A percentile compares a stretch with the other conserved stretches of the same genome.
phyloP scores from a whole-genome alignment of 2,113 vertebrate genomes.

The Phylloscopus trochiloides region DNA sequence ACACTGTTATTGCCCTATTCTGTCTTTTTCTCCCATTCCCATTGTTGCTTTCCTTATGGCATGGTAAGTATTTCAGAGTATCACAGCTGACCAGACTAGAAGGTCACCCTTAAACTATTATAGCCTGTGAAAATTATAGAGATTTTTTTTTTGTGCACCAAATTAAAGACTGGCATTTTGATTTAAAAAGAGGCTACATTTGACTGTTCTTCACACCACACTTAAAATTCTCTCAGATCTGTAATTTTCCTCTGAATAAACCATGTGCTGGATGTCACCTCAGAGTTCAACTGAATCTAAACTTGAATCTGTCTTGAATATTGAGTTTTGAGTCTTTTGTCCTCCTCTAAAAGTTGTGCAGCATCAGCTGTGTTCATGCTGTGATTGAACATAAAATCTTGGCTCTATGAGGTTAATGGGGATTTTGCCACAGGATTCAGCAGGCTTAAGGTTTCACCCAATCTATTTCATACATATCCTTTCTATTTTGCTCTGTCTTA shows the following conservation, averaged over 20 bases:
- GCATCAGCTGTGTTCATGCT: background rate
- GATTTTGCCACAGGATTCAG: background rate
- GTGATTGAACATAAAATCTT: background rate
- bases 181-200: background rate
- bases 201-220: background rate
- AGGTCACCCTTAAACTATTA: background rate
- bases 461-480: background rate
- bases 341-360: background rate
- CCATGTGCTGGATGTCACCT: background rate
- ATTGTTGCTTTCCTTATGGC: background rate
- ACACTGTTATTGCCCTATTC: background rate
- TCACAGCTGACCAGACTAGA: background rate
- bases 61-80: background rate
- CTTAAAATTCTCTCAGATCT: background rate
- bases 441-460: background rate
- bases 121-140: background rate
- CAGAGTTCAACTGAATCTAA: background rate
- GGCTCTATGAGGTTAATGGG: background rate
- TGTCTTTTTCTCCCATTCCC: background rate
- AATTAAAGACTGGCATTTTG: background rate
- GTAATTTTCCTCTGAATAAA: conserved; percentile 25
- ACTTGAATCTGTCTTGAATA: background rate
- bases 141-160: background rate
- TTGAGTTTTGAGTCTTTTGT: background rate
- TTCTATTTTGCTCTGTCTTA: background rate